These are phyloP conservation scores for Diarsia mendica DNA, from an alignment of 2,888 invertebrate genomes.

Conservation along the genomic window DNA sequence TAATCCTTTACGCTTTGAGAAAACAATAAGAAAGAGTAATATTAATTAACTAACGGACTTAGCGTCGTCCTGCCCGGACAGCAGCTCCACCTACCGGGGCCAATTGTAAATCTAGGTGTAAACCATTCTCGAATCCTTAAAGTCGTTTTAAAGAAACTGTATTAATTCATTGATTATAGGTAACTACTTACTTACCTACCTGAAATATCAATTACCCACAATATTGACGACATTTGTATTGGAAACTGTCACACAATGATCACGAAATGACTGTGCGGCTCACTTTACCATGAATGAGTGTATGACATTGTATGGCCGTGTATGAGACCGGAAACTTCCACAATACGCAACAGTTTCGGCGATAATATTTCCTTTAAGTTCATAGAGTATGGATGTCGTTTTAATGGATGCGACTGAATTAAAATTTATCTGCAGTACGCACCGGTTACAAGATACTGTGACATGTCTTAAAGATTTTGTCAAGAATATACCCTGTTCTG, in stretches of 20 bases:
- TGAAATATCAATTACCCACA: slow-evolving; percentile 54
- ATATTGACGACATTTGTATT: slow-evolving; percentile 22
- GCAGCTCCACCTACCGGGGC: no score
- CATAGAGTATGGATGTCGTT: background rate
- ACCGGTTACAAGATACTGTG: background rate
- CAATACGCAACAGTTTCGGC: slow-evolving; percentile 48
- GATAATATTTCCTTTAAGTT: slow-evolving; percentile 30
- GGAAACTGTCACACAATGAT: slow-evolving; percentile 22
- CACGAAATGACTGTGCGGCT: slow-evolving; percentile 44
- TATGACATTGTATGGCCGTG: slow-evolving; percentile 27
- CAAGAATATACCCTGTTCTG: background rate
- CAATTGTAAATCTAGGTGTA: no score
- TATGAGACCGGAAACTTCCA: slow-evolving; percentile 51
- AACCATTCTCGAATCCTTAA: background rate
- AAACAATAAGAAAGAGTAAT: no score
- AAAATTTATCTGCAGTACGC: background rate
- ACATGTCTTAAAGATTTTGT: background rate
- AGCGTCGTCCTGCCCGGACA: no score
- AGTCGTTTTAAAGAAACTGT: background rate
- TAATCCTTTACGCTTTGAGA: background rate
- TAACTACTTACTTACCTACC: slow-evolving; percentile 39
- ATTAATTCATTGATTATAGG: background rate
- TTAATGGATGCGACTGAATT: slow-evolving; percentile 11
- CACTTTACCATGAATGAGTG: slow-evolving; percentile 45
- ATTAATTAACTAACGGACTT: no score